Base-by-base conservation (phyloP, 1,140 invertebrate genomes). In the Heliconius eleuchia region DNA sequence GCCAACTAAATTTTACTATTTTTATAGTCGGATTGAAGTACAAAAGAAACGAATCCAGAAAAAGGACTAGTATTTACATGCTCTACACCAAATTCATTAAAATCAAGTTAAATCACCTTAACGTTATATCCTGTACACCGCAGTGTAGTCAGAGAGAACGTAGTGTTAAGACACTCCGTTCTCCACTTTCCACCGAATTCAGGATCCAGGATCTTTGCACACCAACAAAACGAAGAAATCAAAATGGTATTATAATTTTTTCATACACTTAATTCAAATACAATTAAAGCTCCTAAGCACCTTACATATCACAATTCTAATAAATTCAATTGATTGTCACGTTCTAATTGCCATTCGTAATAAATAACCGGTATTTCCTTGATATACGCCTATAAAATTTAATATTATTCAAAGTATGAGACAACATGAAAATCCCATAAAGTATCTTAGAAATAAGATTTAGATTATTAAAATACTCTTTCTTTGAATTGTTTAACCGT, bases 371-470 rank as follows among this genome's bases (percentile, higher is more conserved):
- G 76, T 55, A 73, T 73, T 78, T 78, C 76, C 76, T 16, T 27
- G 11, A 66, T 66, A 73, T 52, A 78, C 37, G 71, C n/a, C 71
- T 73, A 60, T 78, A 73, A 52, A 42, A 34, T n/a, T 46, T 76
- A 71, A 70, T 70, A 76, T 60, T 76, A 70, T 18, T 27, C 71
- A 72, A 30, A 42, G 16, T 39, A n/a, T 76, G 74, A 76, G 34
- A 70, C 60, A 19, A 66, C 74, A 46, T 76, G 74, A 76, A 76
- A 76, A 71, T 60, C 74, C 74, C 74, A 76, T 70, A 71, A 76
- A 46, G 16, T 55, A 70, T 76, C 60, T 42, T 70, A 70, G 57
- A 46, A 42, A 71, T 18, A 50, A 30, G 19, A 70, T n/a, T 37
- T 66, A 23, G 3, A 42, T 66, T 66, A 2, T 66, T 13, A 11